Conservation (phyloP, 1,140 invertebrate species). For the Charaxes varanes region DNA sequence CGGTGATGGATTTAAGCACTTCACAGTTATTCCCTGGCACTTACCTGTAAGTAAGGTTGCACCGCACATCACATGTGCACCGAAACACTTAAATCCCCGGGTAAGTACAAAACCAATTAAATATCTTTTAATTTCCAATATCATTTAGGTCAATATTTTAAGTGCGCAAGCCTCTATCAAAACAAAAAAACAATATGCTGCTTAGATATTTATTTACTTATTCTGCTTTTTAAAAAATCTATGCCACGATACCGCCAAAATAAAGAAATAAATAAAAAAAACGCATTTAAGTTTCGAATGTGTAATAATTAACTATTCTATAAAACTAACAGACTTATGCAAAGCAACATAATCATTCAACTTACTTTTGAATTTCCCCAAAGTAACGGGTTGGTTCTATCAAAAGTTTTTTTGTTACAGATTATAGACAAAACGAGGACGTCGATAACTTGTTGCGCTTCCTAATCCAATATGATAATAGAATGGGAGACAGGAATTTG, state of each 20-base stretch:
- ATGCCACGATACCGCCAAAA: too few relatives aligned
- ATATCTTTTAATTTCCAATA: background rate
- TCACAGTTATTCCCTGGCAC: conserved; percentile 27
- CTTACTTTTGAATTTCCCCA: too few relatives aligned
- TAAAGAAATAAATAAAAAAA: too few relatives aligned
- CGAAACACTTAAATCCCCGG: background rate
- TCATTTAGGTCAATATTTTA: too few relatives aligned
- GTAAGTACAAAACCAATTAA: conserved; percentile 15
- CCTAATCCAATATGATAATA: conserved; percentile 43
- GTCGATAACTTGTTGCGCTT: conserved; percentile 46
- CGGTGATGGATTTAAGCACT: conserved; percentile 45
- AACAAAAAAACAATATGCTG: background rate
- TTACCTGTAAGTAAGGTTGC: conserved; percentile 10
- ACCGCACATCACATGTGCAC: conserved; percentile 17
- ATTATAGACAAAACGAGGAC: conserved; percentile 44
- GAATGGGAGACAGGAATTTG: conserved; percentile 33
- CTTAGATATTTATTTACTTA: conserved; percentile 11
- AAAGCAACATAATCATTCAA: too few relatives aligned
- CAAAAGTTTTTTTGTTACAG: too few relatives aligned
- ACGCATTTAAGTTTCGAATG: too few relatives aligned
- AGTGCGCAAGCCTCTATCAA: background rate
- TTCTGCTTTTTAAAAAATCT: too few relatives aligned
- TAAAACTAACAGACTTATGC: too few relatives aligned
- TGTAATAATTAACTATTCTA: too few relatives aligned
- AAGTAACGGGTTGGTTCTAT: too few relatives aligned